Evolutionary conservation across 2,113 vertebrate species (phyloP), one percentile per base, ranked within the genome.

Genomic region (Phyllopteryx taeniolatus): DNA sequence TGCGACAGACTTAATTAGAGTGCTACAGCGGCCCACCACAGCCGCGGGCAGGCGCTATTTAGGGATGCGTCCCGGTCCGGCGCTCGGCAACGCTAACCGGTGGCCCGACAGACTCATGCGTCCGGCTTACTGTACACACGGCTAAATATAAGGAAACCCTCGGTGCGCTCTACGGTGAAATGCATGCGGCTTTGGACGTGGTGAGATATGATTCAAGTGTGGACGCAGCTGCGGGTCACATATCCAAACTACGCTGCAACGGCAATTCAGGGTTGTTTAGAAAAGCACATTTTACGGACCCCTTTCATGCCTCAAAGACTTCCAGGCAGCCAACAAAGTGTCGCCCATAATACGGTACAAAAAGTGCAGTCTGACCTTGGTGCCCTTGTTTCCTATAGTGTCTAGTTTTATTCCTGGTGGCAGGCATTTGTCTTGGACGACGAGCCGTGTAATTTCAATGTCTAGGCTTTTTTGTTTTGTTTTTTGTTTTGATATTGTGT

Each of bases 1-100:
- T 86, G 86, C 71, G 74, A 88, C 87, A 86, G 79, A 73, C 75
- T 79, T 91, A 91, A 91, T 93, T 90, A 92, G 82, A 91, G 84
- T 83, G 75, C 72, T 83, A 71, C 79, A 75, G 77, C 78, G 74
- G 82, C 71, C 82, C 78, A 72, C 83, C 74, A 62, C 8, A 91
- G 86, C 91, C 91, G 62, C 87, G 86, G 88, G 79, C 87, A 69
- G 85, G 75, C 20, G 59, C 90, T 92, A 92, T 90, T 86, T 90
- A 79, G 78, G 78, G 84, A 86, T 54, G 67, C 86, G 74, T 67
- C 35, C 35, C 35, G 35, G 35, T 39, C 35, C 75, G 67, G 2
- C 70, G 79, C 77, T 79, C 78, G 72, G 84, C 73, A 81, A 73
- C 10, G 15, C 9, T 59, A 77, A 74, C 65, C 74, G 67, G 47